A percentile compares a stretch with the other conserved stretches of the same genome.
These are phyloP conservation scores for Protosalanx chinensis DNA, from an alignment of 2,797 vertebrate species.

Conservation along the genomic window DNA sequence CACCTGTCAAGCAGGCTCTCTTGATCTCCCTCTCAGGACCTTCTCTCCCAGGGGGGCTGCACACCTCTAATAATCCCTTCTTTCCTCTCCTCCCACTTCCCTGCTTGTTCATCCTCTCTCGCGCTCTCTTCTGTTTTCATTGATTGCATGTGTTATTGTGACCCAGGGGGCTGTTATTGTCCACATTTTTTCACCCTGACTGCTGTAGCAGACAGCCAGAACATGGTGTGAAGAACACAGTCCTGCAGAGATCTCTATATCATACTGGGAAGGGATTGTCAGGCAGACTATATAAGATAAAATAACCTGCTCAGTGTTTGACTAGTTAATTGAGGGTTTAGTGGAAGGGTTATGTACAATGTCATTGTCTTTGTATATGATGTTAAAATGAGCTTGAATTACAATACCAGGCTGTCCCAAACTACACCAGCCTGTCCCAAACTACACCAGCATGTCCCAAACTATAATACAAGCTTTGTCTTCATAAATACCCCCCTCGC, in stretches of 20 bases:
- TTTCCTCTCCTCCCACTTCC: conserved; percentile 33
- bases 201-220: conserved; percentile 21
- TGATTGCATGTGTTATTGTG: conserved; percentile 59
- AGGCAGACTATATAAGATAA: background rate
- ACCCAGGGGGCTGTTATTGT: conserved; percentile 34
- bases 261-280: background rate
- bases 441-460: no score
- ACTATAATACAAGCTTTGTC: no score
- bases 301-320: background rate
- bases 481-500: background rate
- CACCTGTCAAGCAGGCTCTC: conserved; percentile 75
- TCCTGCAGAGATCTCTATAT: conserved; percentile 14
- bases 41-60: conserved; percentile 50
- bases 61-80: conserved; percentile 64
- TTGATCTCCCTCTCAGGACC: conserved; percentile 65
- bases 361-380: no score
- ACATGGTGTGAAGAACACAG: conserved; percentile 40
- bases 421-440: no score
- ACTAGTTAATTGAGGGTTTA: background rate
- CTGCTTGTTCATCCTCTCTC: conserved; percentile 26
- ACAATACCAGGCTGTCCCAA: no score
- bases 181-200: conserved; percentile 26
- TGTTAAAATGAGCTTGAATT: no score
- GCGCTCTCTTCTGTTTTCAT: conserved; percentile 59
- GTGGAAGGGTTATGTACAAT: no score